These are phyloP conservation scores for Carassius gibelio DNA, from an alignment of 2,113 vertebrate genomes.

Conservation along the genomic window DNA sequence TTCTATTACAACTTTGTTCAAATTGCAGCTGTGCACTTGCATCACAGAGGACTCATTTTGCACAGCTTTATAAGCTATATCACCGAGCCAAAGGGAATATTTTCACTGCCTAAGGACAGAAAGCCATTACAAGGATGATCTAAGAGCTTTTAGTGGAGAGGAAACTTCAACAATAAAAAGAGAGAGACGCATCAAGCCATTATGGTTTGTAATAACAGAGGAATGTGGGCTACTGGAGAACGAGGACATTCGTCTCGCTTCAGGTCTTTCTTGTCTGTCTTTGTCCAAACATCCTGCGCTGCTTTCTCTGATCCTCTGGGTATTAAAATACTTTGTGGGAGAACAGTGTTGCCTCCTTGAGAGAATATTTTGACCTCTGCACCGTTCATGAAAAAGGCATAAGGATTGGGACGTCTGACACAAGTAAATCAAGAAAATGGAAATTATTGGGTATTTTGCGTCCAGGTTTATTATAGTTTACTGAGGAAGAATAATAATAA, in stretches of 20 bases:
- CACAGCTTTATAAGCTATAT: constrained; percentile 39
- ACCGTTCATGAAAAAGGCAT: constrained; percentile 18
- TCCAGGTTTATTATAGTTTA: no score
- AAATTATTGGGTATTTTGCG: no score
- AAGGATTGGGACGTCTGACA: background rate
- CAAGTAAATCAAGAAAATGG: background rate
- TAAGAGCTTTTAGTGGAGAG: constrained; percentile 13
- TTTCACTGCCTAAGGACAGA: constrained; percentile 16
- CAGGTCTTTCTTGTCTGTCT: constrained; percentile 7
- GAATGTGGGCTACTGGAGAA: constrained; percentile 51
- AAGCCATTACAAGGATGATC: constrained; percentile 23
- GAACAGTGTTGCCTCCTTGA: background rate
- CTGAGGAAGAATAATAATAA: no score
- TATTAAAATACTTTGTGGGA: constrained; percentile 8
- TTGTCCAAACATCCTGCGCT: background rate
- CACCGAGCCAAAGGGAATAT: constrained; percentile 17
- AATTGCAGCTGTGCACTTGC: background rate
- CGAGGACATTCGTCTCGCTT: constrained; percentile 5
- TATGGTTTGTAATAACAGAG: constrained; percentile 35
- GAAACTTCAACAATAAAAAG: constrained; percentile 40
- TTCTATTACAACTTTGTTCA: background rate
- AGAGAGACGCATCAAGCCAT: constrained; percentile 4
- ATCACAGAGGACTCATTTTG: background rate
- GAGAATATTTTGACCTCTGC: constrained; percentile 7
- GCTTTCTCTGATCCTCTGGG: constrained; percentile 8